Conservation (phyloP, 1,140 invertebrate genomes). For the Ylistrum balloti region DNA sequence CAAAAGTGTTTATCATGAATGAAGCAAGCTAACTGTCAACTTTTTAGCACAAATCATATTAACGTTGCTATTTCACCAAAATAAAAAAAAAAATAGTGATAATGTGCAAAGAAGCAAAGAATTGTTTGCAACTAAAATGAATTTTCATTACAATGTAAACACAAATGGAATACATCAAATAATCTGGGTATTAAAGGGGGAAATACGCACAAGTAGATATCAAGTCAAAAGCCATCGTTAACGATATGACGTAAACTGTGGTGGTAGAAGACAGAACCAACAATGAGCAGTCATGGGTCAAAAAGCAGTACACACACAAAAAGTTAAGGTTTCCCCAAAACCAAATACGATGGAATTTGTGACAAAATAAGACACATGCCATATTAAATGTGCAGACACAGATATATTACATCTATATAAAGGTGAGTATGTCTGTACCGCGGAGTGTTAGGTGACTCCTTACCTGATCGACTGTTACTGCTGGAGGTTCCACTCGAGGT, state of each 20-base stretch:
- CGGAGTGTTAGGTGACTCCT: conserved; percentile 37
- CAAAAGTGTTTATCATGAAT: conserved; percentile 3
- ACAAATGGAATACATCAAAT: not conserved
- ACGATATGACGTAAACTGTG: not conserved
- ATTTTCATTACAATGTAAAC: not conserved
- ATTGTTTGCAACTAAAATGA: conserved; percentile 3
- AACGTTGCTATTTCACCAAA: conserved; percentile 12
- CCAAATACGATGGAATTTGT: not conserved
- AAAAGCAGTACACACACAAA: conserved; percentile 38
- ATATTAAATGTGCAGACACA: conserved; percentile 21
- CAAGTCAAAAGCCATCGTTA: conserved; percentile 32
- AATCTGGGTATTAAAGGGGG: conserved; percentile 1
- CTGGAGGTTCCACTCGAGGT: conserved; percentile 74
- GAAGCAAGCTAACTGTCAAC: conserved; percentile 9
- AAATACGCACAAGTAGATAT: not conserved
- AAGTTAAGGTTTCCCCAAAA: conserved; percentile 38
- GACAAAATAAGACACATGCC: conserved; percentile 27
- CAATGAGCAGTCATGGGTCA: conserved; percentile 4
- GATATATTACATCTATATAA: conserved; percentile 12
- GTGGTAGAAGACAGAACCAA: not conserved
- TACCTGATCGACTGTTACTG: conserved; percentile 77
- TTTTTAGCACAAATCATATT: conserved; percentile 29
- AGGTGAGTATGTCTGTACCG: not conserved
- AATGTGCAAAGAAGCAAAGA: conserved; percentile 10
- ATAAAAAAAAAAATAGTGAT: not conserved